A percentile compares a stretch with the other conserved stretches of the same genome.
These are phyloP conservation scores for Ditylenchus dipsaci DNA, from an alignment of 1,140 invertebrate species.

Conservation along the genomic window DNA sequence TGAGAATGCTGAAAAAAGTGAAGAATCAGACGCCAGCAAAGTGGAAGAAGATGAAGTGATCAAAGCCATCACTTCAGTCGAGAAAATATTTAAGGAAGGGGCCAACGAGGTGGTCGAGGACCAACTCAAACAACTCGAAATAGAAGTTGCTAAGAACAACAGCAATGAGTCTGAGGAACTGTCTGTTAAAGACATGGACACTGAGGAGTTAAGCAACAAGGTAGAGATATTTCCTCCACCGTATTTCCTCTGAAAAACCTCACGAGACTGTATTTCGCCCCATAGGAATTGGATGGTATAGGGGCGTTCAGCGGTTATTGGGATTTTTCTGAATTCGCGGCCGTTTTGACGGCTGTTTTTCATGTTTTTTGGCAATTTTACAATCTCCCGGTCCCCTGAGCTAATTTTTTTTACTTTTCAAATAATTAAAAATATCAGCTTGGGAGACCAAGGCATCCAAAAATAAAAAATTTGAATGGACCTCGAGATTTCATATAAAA, in stretches of 20 bases:
- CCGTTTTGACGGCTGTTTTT: too few relatives aligned
- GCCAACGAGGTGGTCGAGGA: not conserved
- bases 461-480: too few relatives aligned
- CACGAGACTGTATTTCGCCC: too few relatives aligned
- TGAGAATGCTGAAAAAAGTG: not conserved
- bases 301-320: too few relatives aligned
- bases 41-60: not conserved
- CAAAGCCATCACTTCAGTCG: not conserved
- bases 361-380: too few relatives aligned
- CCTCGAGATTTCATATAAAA: too few relatives aligned
- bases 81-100: not conserved
- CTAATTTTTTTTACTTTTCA: too few relatives aligned
- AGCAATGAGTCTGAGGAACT: not conserved
- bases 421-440: too few relatives aligned
- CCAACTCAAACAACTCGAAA: not conserved
- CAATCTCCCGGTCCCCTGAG: too few relatives aligned
- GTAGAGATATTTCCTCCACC: not conserved
- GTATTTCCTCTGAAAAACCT: not conserved
- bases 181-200: not conserved
- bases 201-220: not conserved
- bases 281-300: too few relatives aligned
- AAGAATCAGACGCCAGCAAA: not conserved
- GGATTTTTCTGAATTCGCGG: too few relatives aligned
- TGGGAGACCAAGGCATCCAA: too few relatives aligned
- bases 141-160: not conserved